These are phyloP conservation scores for Patella depressa DNA, from an alignment of 2,888 invertebrate genomes.

Conservation along the genomic window DNA sequence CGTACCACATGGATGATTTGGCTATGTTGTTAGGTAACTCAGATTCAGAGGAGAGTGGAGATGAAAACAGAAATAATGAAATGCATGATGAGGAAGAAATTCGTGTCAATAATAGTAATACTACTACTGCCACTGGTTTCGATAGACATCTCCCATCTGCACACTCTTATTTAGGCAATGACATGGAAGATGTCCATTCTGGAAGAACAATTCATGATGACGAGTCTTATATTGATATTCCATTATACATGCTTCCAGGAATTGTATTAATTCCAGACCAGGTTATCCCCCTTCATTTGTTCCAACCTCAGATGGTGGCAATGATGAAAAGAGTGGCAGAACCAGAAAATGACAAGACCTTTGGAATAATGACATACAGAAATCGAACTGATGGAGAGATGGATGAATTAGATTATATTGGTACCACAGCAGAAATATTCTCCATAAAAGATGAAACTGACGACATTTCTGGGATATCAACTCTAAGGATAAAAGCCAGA, in stretches of 20 bases:
- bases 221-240: conserved; percentile 72
- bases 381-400: not conserved
- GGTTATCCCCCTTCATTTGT: conserved; percentile 81
- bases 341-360: conserved; percentile 75
- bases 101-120: no score
- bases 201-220: conserved; percentile 79
- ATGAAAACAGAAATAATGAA: no score
- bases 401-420: conserved; percentile 66
- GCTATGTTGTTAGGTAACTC: no score
- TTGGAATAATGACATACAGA: conserved; percentile 75
- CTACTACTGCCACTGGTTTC: no score
- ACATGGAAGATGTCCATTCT: conserved; percentile 76
- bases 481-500: conserved; percentile 78
- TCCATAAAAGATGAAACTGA: conserved; percentile 74
- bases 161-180: conserved; percentile 74
- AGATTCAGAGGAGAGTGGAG: no score
- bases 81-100: no score
- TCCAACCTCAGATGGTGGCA: conserved; percentile 74
- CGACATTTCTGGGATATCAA: conserved; percentile 74
- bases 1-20: no score
- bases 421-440: conserved; percentile 80
- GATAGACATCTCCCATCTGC: no score
- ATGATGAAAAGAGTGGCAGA: conserved; percentile 76
- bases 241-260: conserved; percentile 76
- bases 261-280: conserved; percentile 84